These are phyloP conservation scores for Pachyuromys duprasi DNA, from an alignment of 2,797 vertebrate species.

Conservation along the genomic window DNA sequence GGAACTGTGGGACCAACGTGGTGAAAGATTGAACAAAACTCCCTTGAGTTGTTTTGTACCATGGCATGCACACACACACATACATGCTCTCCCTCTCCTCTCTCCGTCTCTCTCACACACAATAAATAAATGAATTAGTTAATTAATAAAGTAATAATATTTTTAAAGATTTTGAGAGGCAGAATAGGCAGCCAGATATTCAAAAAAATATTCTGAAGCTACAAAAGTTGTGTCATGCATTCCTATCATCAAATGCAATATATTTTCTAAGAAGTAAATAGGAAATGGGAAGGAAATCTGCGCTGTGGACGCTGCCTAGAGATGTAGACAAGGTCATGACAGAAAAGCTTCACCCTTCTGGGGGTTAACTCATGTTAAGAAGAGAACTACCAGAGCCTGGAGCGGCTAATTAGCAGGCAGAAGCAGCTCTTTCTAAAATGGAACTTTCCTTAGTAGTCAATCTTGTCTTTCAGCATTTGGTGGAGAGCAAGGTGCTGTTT, in stretches of 20 bases:
- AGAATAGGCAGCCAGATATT: not conserved
- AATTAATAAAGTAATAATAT: not conserved
- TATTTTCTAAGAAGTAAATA: constrained; percentile 48
- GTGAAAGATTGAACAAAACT: not conserved
- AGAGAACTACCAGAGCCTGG: constrained; percentile 27
- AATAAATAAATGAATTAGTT: not conserved
- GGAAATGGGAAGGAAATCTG: not conserved
- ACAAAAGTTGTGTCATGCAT: not conserved
- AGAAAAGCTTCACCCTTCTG: constrained; percentile 42
- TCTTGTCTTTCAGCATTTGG: constrained; percentile 61
- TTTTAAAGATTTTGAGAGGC: not conserved
- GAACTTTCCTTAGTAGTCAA: constrained; percentile 56
- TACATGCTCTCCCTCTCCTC: too few relatives aligned
- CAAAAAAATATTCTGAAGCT: not conserved
- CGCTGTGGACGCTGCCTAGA: not conserved
- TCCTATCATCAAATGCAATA: not conserved
- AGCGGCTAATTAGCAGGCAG: constrained; percentile 61
- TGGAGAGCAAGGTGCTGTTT: constrained; percentile 57
- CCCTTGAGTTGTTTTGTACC: not conserved
- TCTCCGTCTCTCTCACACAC: not conserved
- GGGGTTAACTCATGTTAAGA: constrained; percentile 39
- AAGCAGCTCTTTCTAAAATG: constrained; percentile 59
- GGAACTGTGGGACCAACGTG: not conserved
- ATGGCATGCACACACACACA: too few relatives aligned
- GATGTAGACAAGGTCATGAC: not conserved